A percentile compares a stretch with the other conserved stretches of the same genome.
Conservation (phyloP, 2,888 invertebrate genomes). For the Archaeoteleia sp. region DNA sequence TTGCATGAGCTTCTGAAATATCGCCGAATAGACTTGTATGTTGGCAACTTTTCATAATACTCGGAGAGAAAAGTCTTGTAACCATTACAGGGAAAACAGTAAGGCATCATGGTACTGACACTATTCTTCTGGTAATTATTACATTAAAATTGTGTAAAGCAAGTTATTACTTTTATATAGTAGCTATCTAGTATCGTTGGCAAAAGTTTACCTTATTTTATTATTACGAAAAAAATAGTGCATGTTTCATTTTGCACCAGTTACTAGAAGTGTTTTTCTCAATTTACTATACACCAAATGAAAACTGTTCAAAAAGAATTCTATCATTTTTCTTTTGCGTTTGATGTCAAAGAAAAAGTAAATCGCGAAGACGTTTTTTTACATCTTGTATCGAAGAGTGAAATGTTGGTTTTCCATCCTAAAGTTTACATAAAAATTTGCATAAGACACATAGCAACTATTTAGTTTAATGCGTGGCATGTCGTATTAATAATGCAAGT, state of each 20-base stretch:
- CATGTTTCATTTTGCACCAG: too few relatives aligned
- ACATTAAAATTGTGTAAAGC: too few relatives aligned
- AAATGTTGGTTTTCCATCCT: conserved; percentile 25
- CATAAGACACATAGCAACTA: conserved; percentile 28
- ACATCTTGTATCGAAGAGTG: conserved; percentile 16
- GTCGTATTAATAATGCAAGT: conserved; percentile 38
- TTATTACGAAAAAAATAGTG: neutral
- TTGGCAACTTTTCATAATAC: neutral
- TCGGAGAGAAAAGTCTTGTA: too few relatives aligned
- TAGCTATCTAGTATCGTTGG: too few relatives aligned
- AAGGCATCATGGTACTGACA: neutral
- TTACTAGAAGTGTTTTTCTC: too few relatives aligned
- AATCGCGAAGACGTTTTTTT: neutral
- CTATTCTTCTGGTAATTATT: too few relatives aligned
- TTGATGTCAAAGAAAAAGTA: too few relatives aligned
- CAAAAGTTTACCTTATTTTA: too few relatives aligned
- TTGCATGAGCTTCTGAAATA: conserved; percentile 1
- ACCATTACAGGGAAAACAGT: neutral
- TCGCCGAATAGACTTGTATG: neutral
- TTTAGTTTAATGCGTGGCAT: conserved; percentile 38
- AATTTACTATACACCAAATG: too few relatives aligned
- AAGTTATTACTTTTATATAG: too few relatives aligned
- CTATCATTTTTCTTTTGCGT: too few relatives aligned
- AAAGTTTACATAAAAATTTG: conserved; percentile 33
- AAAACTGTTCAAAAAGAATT: too few relatives aligned